A percentile compares a stretch with the other conserved stretches of the same genome.
phyloP scores from a whole-genome alignment of 2,113 vertebrate species.

The Numenius arquata region DNA sequence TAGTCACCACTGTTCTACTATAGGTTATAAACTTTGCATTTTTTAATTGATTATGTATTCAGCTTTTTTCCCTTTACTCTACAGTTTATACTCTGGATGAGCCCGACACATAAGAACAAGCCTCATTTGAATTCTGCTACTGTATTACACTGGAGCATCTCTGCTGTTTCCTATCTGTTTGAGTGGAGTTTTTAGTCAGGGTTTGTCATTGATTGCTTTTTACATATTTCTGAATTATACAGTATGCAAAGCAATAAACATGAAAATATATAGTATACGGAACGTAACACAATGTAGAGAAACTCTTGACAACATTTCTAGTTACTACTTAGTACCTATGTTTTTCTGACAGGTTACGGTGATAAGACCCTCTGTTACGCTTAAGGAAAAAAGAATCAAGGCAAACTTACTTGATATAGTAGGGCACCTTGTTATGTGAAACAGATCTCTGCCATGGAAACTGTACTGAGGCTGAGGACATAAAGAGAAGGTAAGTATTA shows the following conservation, averaged over 20 bases:
- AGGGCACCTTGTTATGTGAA: constrained; percentile 93
- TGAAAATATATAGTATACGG: neutral
- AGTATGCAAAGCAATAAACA: neutral
- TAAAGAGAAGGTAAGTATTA: constrained; percentile 32
- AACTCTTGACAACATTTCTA: neutral
- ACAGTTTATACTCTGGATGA: neutral
- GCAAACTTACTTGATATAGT: constrained; percentile 94
- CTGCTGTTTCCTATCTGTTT: neutral
- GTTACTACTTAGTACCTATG: neutral
- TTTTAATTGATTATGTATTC: neutral
- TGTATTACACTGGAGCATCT: neutral
- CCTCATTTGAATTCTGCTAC: neutral
- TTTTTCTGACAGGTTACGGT: neutral
- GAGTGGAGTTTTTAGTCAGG: neutral
- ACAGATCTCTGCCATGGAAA: constrained; percentile 89
- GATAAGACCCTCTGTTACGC: neutral
- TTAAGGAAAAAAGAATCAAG: constrained; percentile 24
- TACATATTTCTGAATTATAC: neutral
- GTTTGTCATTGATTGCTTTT: neutral
- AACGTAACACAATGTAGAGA: neutral
- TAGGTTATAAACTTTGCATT: neutral
- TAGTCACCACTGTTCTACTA: neutral
- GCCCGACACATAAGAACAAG: neutral
- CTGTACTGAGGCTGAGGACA: constrained; percentile 88
- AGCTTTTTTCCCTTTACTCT: neutral